phyloP scores from a whole-genome alignment of 2,797 vertebrate species.

The Alectoris magna region DNA sequence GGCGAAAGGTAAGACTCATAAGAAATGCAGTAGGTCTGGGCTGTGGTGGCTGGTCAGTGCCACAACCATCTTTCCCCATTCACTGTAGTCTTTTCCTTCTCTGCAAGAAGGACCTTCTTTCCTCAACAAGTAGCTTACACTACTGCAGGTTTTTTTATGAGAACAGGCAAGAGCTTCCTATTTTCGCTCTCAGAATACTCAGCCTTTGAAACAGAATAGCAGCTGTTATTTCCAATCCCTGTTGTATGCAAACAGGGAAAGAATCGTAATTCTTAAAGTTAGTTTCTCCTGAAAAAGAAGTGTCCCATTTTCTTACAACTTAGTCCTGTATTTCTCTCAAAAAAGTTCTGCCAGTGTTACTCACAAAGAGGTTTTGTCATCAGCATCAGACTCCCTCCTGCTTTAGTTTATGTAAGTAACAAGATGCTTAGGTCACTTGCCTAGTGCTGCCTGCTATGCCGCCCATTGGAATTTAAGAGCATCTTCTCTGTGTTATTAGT shows the following conservation, averaged over 20 bases:
- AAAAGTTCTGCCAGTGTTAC: neutral
- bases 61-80: neutral
- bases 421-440: conserved; percentile 25
- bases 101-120: neutral
- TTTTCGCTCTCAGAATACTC: neutral
- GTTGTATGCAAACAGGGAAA: neutral
- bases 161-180: neutral
- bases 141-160: neutral
- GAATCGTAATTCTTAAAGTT: neutral
- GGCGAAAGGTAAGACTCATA: neutral
- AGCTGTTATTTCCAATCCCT: neutral
- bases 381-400: conserved; percentile 15
- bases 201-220: neutral
- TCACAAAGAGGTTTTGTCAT: conserved; percentile 48
- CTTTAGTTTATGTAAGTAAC: conserved; percentile 39
- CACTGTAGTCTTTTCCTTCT: neutral
- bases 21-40: neutral
- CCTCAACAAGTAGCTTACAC: neutral
- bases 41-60: neutral
- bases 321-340: neutral
- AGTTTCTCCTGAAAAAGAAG: neutral
- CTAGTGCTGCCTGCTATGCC: neutral
- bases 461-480: conserved; percentile 59
- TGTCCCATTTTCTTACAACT: neutral
- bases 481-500: conserved; percentile 42